Base-by-base conservation (phyloP, 2,888 invertebrate genomes). In the Merodon equestris region DNA sequence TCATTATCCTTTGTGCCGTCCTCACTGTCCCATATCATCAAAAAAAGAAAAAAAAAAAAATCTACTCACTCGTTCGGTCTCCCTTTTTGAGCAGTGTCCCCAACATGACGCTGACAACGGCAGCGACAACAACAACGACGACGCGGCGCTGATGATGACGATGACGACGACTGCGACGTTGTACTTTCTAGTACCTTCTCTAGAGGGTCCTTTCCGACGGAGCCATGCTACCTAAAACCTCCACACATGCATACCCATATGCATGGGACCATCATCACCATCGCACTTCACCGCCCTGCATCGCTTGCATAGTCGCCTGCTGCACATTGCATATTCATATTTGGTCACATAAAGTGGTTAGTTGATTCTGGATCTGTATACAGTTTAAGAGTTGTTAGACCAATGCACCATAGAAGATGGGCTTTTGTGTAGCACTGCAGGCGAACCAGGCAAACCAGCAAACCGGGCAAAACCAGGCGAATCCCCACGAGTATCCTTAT, bases 331-430 rank as follows among this genome's bases (percentile, higher is more conserved):
- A 79, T 79, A 79, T 79, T 79, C 79, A 79, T 76, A 75, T 79
- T 66, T 82, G 83, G 82, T 82, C 83, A 83, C 75, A 83, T 82
- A 83, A 83, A 82, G 82, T 82, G 83, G 83, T 83, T 83, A 83
- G 82, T 83, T 83, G 83, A 82, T 82, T 81, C 77, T 76, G 63
- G 77, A 67, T 70, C 73, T 66, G 63, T 77, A 74, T 77, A 81
- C 79, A 64, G 79, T 79, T 79, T 74, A 79, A 79, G 79, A 74
- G 74, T 74, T 79, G 79, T 70, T 79, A 79, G 79, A 79, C 79
- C 79, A 74, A 79, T 79, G 79, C 79, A 74, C 64, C 79, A 64
- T 70, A 57, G 74, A 73, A 70, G 79, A 79, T 79, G 79, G 79
- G 79, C 79, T 79, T 79, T 79, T 74, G 79, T 79, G 70, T 74